phyloP scores from a whole-genome alignment of 2,113 vertebrate species.

The Paralichthys olivaceus region DNA sequence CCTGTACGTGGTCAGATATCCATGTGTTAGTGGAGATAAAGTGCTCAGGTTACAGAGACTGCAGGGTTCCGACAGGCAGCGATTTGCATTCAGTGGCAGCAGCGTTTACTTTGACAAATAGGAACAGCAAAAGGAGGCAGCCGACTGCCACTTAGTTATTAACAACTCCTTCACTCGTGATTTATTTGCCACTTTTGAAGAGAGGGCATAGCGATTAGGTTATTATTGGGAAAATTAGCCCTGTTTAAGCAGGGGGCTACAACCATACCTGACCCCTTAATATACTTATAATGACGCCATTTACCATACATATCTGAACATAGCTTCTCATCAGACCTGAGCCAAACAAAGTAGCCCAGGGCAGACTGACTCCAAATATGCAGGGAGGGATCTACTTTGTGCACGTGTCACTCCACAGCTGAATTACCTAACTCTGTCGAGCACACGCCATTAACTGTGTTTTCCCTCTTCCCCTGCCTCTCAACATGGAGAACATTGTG shows the following conservation, averaged over 20 bases:
- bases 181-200: conserved; percentile 93
- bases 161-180: conserved; percentile 97
- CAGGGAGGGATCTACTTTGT: conserved; percentile 54
- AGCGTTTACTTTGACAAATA: conserved; percentile 98
- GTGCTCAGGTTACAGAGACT: conserved; percentile 42
- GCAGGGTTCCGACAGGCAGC: conserved; percentile 63
- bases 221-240: conserved; percentile 98
- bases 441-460: conserved; percentile 31
- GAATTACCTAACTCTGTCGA: conserved; percentile 55
- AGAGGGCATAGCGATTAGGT: conserved; percentile 94
- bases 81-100: conserved; percentile 90
- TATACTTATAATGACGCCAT: conserved; percentile 99
- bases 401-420: conserved; percentile 40
- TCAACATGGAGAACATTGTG: conserved; percentile 44
- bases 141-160: conserved; percentile 97
- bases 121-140: conserved; percentile 90
- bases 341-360: conserved; percentile 58
- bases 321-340: conserved; percentile 76
- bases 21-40: conserved; percentile 65
- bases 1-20: conserved; percentile 34
- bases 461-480: conserved; percentile 31
- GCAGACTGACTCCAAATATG: conserved; percentile 40
- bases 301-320: conserved; percentile 93
- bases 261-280: conserved; percentile 96
- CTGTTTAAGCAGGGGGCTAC: conserved; percentile 93